phyloP scores from a whole-genome alignment of 1,140 invertebrate species.

The Coptotermes formosanus region DNA sequence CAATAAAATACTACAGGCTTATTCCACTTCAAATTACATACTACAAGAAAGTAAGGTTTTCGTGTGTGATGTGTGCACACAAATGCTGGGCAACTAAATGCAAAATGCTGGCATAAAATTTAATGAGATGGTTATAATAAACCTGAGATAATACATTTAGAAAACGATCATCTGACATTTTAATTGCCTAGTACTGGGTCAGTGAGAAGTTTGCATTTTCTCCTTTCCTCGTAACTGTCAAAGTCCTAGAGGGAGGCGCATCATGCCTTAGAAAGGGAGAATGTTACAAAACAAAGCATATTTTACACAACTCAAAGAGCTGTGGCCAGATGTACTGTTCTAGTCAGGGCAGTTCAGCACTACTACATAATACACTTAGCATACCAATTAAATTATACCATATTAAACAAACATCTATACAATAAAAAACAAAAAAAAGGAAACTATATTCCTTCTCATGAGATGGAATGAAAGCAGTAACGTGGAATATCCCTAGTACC shows the following conservation, averaged over 20 bases:
- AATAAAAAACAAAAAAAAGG: not conserved
- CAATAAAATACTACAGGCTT: not conserved
- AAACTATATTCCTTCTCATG: not conserved
- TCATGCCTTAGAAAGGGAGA: not conserved
- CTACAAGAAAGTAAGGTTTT: not conserved
- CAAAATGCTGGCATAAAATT: not conserved
- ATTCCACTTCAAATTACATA: not conserved
- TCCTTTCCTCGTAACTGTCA: not conserved
- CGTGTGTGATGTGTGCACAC: not conserved
- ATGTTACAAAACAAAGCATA: not conserved
- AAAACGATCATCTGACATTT: not conserved
- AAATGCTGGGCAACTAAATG: conserved; percentile 3
- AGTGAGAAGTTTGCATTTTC: not conserved
- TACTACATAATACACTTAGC: not conserved
- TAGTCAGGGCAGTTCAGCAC: not conserved
- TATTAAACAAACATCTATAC: not conserved
- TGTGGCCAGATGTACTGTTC: not conserved
- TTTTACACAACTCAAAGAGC: not conserved
- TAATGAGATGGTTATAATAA: not conserved
- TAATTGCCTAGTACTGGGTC: not conserved
- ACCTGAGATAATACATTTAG: not conserved
- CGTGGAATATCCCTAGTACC: conserved; percentile 4
- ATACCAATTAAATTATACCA: not conserved
- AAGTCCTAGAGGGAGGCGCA: not conserved
- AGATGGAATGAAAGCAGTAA: conserved; percentile 8